Evolutionary conservation across 2,797 vertebrate genomes (phyloP).

Genomic region (Phataginus tricuspis): DNA sequence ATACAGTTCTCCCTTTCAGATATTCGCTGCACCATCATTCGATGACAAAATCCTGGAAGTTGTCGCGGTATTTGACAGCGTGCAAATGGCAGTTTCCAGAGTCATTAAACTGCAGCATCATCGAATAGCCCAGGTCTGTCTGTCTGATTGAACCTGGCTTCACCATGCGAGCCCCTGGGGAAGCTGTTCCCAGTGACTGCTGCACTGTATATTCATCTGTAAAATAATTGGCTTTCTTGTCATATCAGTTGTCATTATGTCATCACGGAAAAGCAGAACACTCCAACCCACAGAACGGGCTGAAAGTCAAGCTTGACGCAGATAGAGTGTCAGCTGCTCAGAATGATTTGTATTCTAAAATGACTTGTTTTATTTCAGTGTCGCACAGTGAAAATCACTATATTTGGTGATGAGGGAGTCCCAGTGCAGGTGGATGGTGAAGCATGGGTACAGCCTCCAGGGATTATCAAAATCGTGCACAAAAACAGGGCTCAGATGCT

Average conservation of each 20-base stretch:
- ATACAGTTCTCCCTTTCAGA: constrained; percentile 86
- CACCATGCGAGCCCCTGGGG: neutral
- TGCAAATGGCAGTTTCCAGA: constrained; percentile 99
- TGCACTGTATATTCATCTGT: neutral
- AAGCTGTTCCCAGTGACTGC: neutral
- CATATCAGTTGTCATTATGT: neutral
- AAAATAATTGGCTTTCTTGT: constrained; percentile 31
- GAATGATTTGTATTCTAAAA: constrained; percentile 55
- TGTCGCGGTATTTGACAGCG: constrained; percentile 97
- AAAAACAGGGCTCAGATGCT: constrained; percentile 99
- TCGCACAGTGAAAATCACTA: constrained; percentile 98
- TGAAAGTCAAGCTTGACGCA: constrained; percentile 39
- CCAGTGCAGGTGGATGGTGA: constrained; percentile 98
- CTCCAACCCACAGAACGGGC: constrained; percentile 43
- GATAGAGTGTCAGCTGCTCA: constrained; percentile 16
- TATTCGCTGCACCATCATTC: constrained; percentile 97
- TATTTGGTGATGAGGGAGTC: constrained; percentile 97
- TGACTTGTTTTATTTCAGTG: constrained; percentile 88
- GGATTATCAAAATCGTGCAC: constrained; percentile 98
- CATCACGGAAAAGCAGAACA: constrained; percentile 32
- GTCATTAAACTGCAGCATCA: constrained; percentile 99
- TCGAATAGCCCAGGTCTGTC: constrained; percentile 95
- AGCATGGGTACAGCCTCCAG: constrained; percentile 98
- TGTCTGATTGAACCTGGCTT: neutral
- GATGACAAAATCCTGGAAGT: constrained; percentile 99